Evolutionary conservation across 2,113 vertebrate genomes (phyloP).

Genomic region (Mungos mungo): DNA sequence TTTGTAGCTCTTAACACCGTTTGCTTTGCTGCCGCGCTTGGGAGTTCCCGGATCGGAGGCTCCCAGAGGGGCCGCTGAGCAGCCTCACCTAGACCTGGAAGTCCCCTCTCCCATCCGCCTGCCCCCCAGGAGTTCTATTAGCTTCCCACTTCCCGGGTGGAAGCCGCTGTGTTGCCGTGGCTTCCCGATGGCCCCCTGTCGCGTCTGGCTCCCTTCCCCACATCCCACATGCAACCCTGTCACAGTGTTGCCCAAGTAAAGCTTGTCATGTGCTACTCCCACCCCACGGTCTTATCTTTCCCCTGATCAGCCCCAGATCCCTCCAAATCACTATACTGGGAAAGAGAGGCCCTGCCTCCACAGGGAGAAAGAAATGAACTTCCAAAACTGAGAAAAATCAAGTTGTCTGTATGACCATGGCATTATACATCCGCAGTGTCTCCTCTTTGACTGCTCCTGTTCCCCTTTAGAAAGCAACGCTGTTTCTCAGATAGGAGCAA

Average conservation of each 20-base stretch:
- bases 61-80: no score
- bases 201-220: not conserved
- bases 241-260: not conserved
- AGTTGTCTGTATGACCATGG: no score
- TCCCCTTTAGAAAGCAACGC: not conserved
- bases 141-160: not conserved
- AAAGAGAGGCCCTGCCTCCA: not conserved
- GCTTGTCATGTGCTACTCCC: no score
- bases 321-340: accelerated
- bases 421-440: not conserved
- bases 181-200: not conserved
- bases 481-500: not conserved
- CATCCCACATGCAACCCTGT: no score
- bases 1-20: not conserved
- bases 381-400: not conserved
- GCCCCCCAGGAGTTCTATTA: not conserved
- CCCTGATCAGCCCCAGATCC: not conserved
- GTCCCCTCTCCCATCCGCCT: accelerated
- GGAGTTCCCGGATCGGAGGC: not conserved
- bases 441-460: not conserved
- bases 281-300: not conserved
- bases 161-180: accelerated
- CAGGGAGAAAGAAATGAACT: not conserved
- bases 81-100: not conserved
- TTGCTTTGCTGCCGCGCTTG: not conserved